Evolutionary conservation across 2,888 invertebrate genomes (phyloP).

Genomic region (Xestia rhomboidea): DNA sequence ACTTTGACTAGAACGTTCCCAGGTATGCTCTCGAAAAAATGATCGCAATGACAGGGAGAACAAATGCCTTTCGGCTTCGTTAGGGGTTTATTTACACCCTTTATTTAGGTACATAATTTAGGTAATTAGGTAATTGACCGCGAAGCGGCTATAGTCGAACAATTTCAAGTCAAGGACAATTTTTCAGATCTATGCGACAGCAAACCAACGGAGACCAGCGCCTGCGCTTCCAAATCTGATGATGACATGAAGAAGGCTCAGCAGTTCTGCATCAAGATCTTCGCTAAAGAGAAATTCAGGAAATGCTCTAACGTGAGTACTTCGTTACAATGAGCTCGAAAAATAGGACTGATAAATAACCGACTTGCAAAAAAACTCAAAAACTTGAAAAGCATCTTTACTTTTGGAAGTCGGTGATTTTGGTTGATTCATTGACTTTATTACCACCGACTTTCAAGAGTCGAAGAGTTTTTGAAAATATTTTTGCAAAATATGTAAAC

Average conservation of each 20-base stretch:
- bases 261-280: conserved; percentile 91
- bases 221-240: conserved; percentile 83
- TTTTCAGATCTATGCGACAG: conserved; percentile 91
- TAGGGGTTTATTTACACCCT: too few species aligned
- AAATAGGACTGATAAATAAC: not conserved
- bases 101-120: too few species aligned
- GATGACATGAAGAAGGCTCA: conserved; percentile 86
- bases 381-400: not conserved
- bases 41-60: too few species aligned
- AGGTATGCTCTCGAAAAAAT: too few species aligned
- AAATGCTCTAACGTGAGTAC: conserved; percentile 88
- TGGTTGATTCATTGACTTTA: too few species aligned
- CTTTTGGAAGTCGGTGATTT: too few species aligned
- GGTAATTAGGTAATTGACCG: too few species aligned
- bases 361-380: not conserved
- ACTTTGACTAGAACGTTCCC: too few species aligned
- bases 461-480: too few species aligned
- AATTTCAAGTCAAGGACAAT: not conserved
- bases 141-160: not conserved
- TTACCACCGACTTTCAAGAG: too few species aligned
- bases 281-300: conserved; percentile 92
- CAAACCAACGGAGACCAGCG: conserved; percentile 86
- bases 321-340: not conserved
- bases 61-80: too few species aligned
- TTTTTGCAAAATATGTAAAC: too few species aligned